Base-by-base conservation (phyloP, 2,888 invertebrate genomes). In the Matsumyia berberina region DNA sequence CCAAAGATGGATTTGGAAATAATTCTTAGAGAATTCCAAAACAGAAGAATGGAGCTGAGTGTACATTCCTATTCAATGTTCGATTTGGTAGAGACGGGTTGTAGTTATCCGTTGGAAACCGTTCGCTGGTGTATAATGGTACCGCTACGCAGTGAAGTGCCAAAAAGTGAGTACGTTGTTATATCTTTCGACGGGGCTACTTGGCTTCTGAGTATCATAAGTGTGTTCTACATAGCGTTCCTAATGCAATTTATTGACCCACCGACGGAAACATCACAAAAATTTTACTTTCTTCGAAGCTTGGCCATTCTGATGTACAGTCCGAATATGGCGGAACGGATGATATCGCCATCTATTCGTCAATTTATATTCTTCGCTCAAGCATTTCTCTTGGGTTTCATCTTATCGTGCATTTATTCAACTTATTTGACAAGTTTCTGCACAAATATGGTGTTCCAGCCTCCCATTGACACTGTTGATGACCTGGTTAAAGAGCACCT, bases 51-150 rank as follows among this genome's bases (percentile, higher is more conserved):
- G 57, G 78, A 83, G 7, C 49, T 83, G 0, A 62, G 73, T 39
- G 49, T 78, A 1, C 83, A 83, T 37, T 51, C 69, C 15, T 83
- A 62, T 44, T 73, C 78, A 0, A 83, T 67, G 67, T 78, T 78
- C 7, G 78, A 83, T 15, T 57, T 83, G 49, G 64, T 62, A 8
- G 67, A 67, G 0, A 57, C 67, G 12, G 82, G 82, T 7, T 35
- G 39, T 2, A 90, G 89, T 55, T 90, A 90, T 82, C 91, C 90
- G 0, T 5, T 90, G 35, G 89, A 89, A 60, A 74, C 87, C 55
- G 86, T 88, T 64, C 87, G 86, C 12, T 89, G 88, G 69, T 90
- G 91, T 39, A 88, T 91, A 0, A 90, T 91, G 89, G 89, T 91
- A 2, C 91, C 91, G 0, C 82, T 91, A 0, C 88, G 89, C 0